Evolutionary conservation across 2,797 vertebrate species (phyloP).

Genomic region (Harpia harpyja): DNA sequence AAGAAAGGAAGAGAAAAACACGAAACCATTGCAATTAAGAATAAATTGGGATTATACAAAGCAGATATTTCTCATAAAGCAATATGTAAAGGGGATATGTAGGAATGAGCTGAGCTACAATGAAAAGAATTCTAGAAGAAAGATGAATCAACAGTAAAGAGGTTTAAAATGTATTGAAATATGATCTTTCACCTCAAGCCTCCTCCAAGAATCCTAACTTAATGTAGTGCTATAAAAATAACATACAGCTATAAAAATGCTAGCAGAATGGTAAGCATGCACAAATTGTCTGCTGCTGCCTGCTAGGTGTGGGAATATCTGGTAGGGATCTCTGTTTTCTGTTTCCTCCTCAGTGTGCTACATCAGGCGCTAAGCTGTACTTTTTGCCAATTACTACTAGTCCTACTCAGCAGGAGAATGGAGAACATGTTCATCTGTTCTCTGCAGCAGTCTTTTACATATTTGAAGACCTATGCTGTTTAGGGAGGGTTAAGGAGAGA

Average conservation of each 20-base stretch:
- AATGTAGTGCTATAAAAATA: constrained; percentile 18
- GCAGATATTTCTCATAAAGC: not conserved
- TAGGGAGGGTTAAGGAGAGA: not conserved
- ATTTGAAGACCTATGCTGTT: not conserved
- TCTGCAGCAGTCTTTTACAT: not conserved
- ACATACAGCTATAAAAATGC: constrained; percentile 7
- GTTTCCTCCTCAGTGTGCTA: not conserved
- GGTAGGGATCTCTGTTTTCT: not conserved
- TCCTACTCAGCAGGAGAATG: not conserved
- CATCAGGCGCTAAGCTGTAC: not conserved
- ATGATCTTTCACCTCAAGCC: not conserved
- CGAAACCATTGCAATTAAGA: not conserved
- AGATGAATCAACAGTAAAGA: not conserved
- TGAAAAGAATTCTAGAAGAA: not conserved
- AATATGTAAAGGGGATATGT: not conserved
- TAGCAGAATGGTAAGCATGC: not conserved
- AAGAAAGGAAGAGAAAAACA: not conserved
- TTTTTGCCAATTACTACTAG: not conserved
- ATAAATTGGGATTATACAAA: not conserved
- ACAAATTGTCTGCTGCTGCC: not conserved
- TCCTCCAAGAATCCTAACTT: constrained; percentile 5
- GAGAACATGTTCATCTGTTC: not conserved
- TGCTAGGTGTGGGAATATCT: not conserved
- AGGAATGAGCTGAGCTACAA: not conserved
- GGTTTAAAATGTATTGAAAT: not conserved